A percentile compares a stretch with the other conserved stretches of the same genome.
Evolutionary conservation across 2,888 invertebrate genomes (phyloP).

Genomic region (Himalopsyche anomala): DNA sequence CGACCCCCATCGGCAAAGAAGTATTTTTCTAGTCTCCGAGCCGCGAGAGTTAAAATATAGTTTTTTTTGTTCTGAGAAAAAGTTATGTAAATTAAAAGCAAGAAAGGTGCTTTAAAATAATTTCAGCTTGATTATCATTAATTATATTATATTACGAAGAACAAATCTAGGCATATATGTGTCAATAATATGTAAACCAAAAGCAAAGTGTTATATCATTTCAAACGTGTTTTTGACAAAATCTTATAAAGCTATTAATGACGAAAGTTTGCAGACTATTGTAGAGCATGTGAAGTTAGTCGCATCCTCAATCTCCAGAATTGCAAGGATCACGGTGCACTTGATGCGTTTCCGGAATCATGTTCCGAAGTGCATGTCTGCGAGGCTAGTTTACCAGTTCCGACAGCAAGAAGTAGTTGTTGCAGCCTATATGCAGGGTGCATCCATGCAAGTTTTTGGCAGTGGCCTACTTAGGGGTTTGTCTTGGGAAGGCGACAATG

Average conservation of each 20-base stretch:
- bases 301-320: not conserved
- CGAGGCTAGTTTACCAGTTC: conserved; percentile 37
- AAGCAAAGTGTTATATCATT: no score
- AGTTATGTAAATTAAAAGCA: no score
- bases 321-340: not conserved
- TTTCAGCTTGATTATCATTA: no score
- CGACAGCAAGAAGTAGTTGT: conserved; percentile 10
- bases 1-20: no score
- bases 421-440: not conserved
- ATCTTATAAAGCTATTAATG: not conserved
- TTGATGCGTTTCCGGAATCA: conserved; percentile 29
- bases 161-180: no score
- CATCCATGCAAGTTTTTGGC: not conserved
- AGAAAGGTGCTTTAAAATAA: no score
- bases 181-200: no score
- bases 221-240: no score
- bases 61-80: no score
- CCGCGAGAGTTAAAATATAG: no score
- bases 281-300: not conserved
- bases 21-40: no score
- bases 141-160: no score
- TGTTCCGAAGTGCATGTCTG: conserved; percentile 35
- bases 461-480: not conserved
- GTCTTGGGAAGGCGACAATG: not conserved
- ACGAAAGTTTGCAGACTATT: not conserved